Evolutionary conservation across 1,140 invertebrate genomes (phyloP).

Genomic region (Armadillidium nasatum): DNA sequence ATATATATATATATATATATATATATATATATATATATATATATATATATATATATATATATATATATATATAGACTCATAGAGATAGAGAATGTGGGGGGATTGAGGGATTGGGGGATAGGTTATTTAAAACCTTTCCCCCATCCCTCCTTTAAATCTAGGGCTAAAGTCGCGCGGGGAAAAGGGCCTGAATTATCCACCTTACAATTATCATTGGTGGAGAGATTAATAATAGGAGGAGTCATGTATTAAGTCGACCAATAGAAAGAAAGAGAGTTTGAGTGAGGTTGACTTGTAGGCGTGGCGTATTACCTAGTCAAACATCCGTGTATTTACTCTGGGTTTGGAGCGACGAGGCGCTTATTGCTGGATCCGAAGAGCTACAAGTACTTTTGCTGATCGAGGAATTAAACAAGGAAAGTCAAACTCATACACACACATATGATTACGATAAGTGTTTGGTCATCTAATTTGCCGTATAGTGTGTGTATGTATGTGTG

Average conservation of each 20-base stretch:
- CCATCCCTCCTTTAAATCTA: not conserved
- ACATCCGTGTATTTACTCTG: conserved; percentile 44
- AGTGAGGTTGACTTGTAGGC: not conserved
- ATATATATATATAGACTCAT: too few species aligned
- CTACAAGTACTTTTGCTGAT: conserved; percentile 45
- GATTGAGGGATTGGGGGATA: not conserved
- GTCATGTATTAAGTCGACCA: not conserved
- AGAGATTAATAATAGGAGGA: not conserved
- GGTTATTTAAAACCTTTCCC: not conserved
- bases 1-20: too few species aligned
- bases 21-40: too few species aligned
- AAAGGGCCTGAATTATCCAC: not conserved
- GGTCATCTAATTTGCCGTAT: conserved; percentile 45
- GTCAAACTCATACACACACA: conserved; percentile 43
- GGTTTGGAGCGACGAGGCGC: conserved; percentile 42
- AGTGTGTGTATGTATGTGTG: conserved; percentile 43
- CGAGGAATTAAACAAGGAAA: conserved; percentile 45
- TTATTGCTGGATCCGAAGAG: conserved; percentile 42
- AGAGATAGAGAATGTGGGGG: not conserved
- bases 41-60: too few species aligned
- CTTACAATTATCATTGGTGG: not conserved
- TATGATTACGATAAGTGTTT: conserved; percentile 46
- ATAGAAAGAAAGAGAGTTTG: not conserved
- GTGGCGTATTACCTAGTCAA: conserved; percentile 32
- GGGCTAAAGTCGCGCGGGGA: not conserved